These are phyloP conservation scores for Platichthys stellatus DNA, from an alignment of 2,113 vertebrate genomes.

Conservation along the genomic window DNA sequence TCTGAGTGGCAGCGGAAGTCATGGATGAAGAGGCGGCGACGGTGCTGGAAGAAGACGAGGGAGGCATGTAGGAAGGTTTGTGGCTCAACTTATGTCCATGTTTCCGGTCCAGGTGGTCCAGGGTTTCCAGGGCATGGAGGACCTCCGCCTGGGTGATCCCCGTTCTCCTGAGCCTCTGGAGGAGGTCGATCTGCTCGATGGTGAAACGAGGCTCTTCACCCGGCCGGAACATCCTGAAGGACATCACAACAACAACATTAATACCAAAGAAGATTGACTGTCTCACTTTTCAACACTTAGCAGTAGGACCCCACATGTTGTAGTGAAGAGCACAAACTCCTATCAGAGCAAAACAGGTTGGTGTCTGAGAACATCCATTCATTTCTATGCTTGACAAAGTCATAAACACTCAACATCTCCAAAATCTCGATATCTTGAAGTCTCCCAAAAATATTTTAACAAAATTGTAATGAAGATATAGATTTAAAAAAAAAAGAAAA, in stretches of 20 bases:
- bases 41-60: slow-evolving; percentile 82
- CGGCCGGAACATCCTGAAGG: slow-evolving; percentile 98
- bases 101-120: slow-evolving; percentile 94
- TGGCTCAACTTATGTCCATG: slow-evolving; percentile 90
- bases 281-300: not conserved
- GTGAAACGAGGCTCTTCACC: slow-evolving; percentile 99
- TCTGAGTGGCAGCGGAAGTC: slow-evolving; percentile 93
- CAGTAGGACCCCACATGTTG: not conserved
- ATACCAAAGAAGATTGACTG: not conserved
- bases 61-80: slow-evolving; percentile 70
- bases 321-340: too few species aligned
- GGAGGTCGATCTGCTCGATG: slow-evolving; percentile 99
- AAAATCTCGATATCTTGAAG: too few species aligned
- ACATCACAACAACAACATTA: not conserved
- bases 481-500: too few species aligned
- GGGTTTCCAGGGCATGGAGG: slow-evolving; percentile 94
- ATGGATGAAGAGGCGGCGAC: slow-evolving; percentile 66
- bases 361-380: too few species aligned
- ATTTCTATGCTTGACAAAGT: too few species aligned
- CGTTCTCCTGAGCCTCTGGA: slow-evolving; percentile 94
- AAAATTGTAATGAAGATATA: too few species aligned
- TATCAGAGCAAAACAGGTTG: too few species aligned
- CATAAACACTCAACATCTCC: too few species aligned
- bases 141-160: slow-evolving; percentile 96
- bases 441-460: too few species aligned